Base-by-base conservation (phyloP, 2,797 vertebrate genomes). In the Anguilla pacifica region DNA sequence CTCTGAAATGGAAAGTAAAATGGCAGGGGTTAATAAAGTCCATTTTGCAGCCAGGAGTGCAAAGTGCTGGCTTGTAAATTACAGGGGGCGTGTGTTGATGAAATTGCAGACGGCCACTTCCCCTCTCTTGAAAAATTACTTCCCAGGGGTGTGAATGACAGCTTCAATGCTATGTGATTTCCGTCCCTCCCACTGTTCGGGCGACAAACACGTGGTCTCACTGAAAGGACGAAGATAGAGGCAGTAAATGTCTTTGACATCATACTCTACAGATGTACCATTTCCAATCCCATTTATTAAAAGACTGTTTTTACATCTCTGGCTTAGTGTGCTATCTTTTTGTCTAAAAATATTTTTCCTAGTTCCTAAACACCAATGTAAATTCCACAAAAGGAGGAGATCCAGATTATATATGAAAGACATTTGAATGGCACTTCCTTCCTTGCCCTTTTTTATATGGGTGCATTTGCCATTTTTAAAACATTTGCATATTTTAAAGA, bases 111-210 rank as follows among this genome's bases (percentile, higher is more conserved):
- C 53, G n/a, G 83, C 83, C 83, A 61, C 84, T 64, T 61, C 25
- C 35, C 43, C 84, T 85, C 61, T 85, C 59, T 64, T 67, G 61
- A 61, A 85, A 85, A 70, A 85, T 49, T 49, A 51, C 91, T 94
- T 96, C 94, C 91, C 87, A 93, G 90, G 89, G 91, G 91, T 91
- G 92, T 96, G 96, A 97, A 87, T 95, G 96, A 95, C 96, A 96
- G 94, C 88, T 93, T 89, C 22, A 53, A 88, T 89, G 92, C 92
- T 95, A 94, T 85, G 91, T 94, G 94, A 91, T 89, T 90, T 92
- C 86, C 39, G 2, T 91, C 91, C 89, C 90, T 89, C 92, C 92
- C 93, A 91, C 91, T 93, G 49, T 90, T 91, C 90, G 90, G 91
- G 89, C 90, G 87, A 87, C 87, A 84, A 72, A 28, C 67, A 90